Evolutionary conservation across 2,888 invertebrate species (phyloP), one percentile per base, ranked within the genome.

Genomic region (Hipparchia semele): DNA sequence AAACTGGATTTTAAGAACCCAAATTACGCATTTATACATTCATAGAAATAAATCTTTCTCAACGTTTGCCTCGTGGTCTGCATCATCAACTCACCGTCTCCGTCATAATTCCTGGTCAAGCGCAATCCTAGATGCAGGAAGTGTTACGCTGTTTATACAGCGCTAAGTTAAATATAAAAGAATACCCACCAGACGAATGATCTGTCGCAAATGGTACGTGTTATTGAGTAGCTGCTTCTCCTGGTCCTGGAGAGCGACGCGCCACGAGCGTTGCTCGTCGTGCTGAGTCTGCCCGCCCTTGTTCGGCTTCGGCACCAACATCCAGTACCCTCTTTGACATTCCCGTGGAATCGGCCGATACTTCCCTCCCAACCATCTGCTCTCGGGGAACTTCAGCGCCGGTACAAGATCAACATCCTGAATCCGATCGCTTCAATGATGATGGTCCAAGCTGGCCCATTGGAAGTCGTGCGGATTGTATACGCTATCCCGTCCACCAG

Each of bases 381-480:
- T 79, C 72, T 88, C 88, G 0, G 88, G 86, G 73, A 95, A 94
- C 81, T 90, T 89, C 39, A 95, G 79, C 5, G 92, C 92, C 0
- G 95, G 95, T 7, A 95, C 95, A 58, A 95, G 79, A 79, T 95
- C 95, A 0, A 95, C 88, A 70, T 90, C 88, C 80, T 81, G 71
- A 91, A 88, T 7, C 84, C 80, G 0, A 68, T 46, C 66, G 86
- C 85, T 68, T 81, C 79, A 13, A 95, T 83, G 46, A 82, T 83
- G 8, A 95, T 73, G 0, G 95, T 95, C 77, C 94, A 88, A 0
- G 96, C 95, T 0, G 96, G 95, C 0, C 95, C 95, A 0, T 89
- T 87, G 58, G 87, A 84, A 0, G 87, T 85, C 2, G 77, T 79
- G 2, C 78, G 69, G 5, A 90, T 83, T 0, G 76, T 76, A 65